phyloP scores from a whole-genome alignment of 1,140 invertebrate species.

The Eurytemora carolleeae region DNA sequence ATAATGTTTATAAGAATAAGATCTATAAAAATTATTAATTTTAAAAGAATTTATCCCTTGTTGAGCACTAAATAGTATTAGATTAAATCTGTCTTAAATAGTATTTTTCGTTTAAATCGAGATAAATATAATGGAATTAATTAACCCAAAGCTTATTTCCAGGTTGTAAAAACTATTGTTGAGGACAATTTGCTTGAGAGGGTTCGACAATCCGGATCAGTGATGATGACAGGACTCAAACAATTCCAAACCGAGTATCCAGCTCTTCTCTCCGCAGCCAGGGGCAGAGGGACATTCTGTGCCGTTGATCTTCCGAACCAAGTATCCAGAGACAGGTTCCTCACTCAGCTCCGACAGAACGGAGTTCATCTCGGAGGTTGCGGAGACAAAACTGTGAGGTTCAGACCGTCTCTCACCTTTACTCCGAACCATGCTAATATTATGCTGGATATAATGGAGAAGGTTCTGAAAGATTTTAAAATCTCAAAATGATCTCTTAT shows the following conservation, averaged over 20 bases:
- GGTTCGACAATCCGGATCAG: constrained; percentile 48
- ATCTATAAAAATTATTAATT: too few species aligned
- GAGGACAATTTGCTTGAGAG: constrained; percentile 54
- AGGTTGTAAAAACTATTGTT: constrained; percentile 57
- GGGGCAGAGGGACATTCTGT: constrained; percentile 76
- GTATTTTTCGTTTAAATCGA: too few species aligned
- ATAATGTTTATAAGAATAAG: too few species aligned
- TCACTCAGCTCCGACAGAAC: neutral
- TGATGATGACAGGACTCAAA: constrained; percentile 32
- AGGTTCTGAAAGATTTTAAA: neutral
- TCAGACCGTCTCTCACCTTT: constrained; percentile 74
- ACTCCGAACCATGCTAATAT: constrained; percentile 54
- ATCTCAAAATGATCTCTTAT: constrained; percentile 5
- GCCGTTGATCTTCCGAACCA: constrained; percentile 48
- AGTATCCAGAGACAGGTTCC: constrained; percentile 24
- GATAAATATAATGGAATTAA: too few species aligned
- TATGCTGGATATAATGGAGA: constrained; percentile 4
- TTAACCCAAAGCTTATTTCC: too few species aligned
- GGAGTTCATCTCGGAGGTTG: constrained; percentile 72
- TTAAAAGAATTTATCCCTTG: too few species aligned
- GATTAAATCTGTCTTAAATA: too few species aligned
- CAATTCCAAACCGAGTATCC: constrained; percentile 23
- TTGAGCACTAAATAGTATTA: too few species aligned
- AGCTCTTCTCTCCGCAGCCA: constrained; percentile 45
- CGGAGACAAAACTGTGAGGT: constrained; percentile 52